These are phyloP conservation scores for Pterocles burchelli DNA, from an alignment of 2,113 vertebrate species.

Conservation along the genomic window DNA sequence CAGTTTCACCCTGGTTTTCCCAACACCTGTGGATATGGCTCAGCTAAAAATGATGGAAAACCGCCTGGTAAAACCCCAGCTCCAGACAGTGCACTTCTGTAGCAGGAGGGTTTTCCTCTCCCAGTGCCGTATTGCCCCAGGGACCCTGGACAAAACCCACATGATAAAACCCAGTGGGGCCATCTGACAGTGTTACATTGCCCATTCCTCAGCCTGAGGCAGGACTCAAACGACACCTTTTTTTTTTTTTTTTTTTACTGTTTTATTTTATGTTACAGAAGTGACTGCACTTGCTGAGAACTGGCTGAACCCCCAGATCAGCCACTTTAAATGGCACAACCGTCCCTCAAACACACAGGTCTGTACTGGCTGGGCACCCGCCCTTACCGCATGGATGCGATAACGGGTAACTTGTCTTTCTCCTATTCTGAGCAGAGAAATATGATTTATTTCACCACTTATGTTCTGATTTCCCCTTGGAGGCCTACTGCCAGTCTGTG, in stretches of 20 bases:
- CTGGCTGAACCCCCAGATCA: neutral
- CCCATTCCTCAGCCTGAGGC: neutral
- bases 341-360: neutral
- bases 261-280: neutral
- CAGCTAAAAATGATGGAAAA: neutral
- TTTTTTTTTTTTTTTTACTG: neutral
- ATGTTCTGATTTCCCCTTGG: neutral
- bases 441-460: neutral
- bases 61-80: neutral
- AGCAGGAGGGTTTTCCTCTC: neutral
- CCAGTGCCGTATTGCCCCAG: rapidly evolving
- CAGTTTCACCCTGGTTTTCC: neutral
- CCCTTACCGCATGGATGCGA: rapidly evolving
- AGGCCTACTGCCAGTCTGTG: neutral
- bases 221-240: neutral
- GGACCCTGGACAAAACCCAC: neutral
- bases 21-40: neutral
- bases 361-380: neutral
- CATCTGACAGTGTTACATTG: rapidly evolving
- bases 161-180: neutral
- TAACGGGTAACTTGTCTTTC: neutral
- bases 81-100: neutral
- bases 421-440: neutral
- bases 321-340: neutral
- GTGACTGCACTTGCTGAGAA: neutral